Evolutionary conservation across 2,113 vertebrate genomes (phyloP), one percentile per base, ranked within the genome.

Genomic region (Nanorana parkeri): DNA sequence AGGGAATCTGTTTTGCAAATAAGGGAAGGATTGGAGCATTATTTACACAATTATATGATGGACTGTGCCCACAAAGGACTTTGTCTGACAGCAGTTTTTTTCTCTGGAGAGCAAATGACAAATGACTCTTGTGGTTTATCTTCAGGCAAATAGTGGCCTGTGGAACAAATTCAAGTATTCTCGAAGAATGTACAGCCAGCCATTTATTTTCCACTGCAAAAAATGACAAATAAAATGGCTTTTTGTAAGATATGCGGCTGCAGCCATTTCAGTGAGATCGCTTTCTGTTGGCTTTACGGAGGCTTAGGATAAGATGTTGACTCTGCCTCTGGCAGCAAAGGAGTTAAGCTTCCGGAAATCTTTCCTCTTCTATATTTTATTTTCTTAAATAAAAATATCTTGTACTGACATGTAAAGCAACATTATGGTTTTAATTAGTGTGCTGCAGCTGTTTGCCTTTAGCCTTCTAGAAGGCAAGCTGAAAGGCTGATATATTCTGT

Each of bases 361-460:
- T 81, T 74, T 79, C 52, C 47, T 81, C 13, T 23, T 81, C 24
- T 66, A 66, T 66, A 81, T 81, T 81, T 74, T 74, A 81, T 81
- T 81, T 73, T 73, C 36, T 65, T 74, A 81, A 81, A 74, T 74
- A 72, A 81, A 74, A 81, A 65, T 74, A 81, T 81, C 79, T 81
- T 81, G 79, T 81, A 55, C 79, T 66, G 79, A 81, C 69, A 75
- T 75, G 61, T 65, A 81, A 81, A 52, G 51, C 47, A 81, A 66
- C 69, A 81, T 66, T 17, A 81, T 81, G 80, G 80, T 75, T 75
- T 75, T 81, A 81, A 81, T 81, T 81, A 81, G 60, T 24, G 15
- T 8, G 52, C 60, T 29, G 26, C 80, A 81, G 80, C 60, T 75
- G 80, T 75, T 74, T 75, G 61, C 69, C 65, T 74, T 74, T 74